Conservation (phyloP, 2,888 invertebrate species). For the Coelopa pilipes region DNA sequence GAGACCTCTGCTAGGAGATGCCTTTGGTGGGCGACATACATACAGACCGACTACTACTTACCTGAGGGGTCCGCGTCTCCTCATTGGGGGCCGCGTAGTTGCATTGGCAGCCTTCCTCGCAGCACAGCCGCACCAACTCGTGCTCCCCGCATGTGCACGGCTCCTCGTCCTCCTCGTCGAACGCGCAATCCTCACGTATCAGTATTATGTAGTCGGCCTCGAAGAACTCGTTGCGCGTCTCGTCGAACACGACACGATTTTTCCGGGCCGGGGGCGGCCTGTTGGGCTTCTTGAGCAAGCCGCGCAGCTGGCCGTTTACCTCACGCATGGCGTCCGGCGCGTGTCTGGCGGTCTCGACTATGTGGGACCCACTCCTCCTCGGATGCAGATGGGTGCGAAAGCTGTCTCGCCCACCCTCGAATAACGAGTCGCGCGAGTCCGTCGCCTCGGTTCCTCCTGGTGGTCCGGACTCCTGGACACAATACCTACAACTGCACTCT, state of each 20-base stretch:
- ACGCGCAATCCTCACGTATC: slow-evolving; percentile 87
- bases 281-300: slow-evolving; percentile 79
- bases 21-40: too few species aligned
- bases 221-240: slow-evolving; percentile 89
- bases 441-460: slow-evolving; percentile 9
- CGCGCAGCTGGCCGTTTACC: slow-evolving; percentile 65
- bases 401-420: background rate
- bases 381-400: background rate
- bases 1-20: too few species aligned
- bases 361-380: background rate
- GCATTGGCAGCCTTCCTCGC: slow-evolving; percentile 76
- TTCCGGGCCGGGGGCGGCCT: slow-evolving; percentile 75
- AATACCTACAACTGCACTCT: slow-evolving; percentile 46
- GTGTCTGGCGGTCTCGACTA: slow-evolving; percentile 31
- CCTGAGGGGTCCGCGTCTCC: slow-evolving; percentile 64
- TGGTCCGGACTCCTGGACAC: background rate
- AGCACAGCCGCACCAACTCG: slow-evolving; percentile 73
- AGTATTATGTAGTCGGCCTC: slow-evolving; percentile 92
- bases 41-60: slow-evolving; percentile 53
- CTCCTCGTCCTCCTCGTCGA: slow-evolving; percentile 81
- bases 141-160: slow-evolving; percentile 80
- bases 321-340: slow-evolving; percentile 64
- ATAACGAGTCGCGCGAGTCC: background rate
- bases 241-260: slow-evolving; percentile 87
- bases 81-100: slow-evolving; percentile 65